Conservation (phyloP, 2,797 vertebrate species). For the Gymnopithys bicolor region DNA sequence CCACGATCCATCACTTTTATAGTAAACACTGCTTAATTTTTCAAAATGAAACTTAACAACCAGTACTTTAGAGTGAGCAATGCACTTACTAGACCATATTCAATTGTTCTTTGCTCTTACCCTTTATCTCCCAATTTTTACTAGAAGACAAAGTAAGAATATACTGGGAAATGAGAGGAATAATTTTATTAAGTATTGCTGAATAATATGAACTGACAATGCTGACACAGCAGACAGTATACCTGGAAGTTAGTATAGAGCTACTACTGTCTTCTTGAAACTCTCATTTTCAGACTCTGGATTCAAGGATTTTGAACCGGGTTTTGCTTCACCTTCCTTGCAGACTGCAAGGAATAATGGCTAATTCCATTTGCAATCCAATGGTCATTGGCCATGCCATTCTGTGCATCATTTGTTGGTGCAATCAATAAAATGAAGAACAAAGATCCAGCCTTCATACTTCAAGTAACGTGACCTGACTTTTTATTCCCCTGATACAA, state of each 20-base stretch:
- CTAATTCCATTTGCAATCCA: neutral
- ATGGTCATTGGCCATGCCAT: neutral
- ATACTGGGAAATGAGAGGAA: neutral
- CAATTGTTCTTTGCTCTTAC: neutral
- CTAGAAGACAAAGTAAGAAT: conserved; percentile 2
- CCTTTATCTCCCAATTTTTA: neutral
- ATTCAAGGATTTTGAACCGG: neutral
- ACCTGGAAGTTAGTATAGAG: neutral
- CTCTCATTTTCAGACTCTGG: neutral
- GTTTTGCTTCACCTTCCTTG: neutral
- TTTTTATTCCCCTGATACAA: neutral
- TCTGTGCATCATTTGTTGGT: neutral
- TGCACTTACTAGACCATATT: neutral
- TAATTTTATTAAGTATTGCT: neutral
- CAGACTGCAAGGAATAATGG: neutral
- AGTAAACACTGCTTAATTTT: conserved; percentile 43
- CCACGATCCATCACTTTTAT: neutral
- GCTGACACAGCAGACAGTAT: neutral
- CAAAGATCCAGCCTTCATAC: neutral
- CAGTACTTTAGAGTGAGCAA: conserved; percentile 13
- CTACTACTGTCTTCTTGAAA: neutral
- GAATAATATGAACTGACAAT: neutral
- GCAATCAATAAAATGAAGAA: neutral
- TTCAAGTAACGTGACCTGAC: neutral
- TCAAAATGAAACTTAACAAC: conserved; percentile 53